phyloP scores from a whole-genome alignment of 1,140 invertebrate species.

The Ips typographus region DNA sequence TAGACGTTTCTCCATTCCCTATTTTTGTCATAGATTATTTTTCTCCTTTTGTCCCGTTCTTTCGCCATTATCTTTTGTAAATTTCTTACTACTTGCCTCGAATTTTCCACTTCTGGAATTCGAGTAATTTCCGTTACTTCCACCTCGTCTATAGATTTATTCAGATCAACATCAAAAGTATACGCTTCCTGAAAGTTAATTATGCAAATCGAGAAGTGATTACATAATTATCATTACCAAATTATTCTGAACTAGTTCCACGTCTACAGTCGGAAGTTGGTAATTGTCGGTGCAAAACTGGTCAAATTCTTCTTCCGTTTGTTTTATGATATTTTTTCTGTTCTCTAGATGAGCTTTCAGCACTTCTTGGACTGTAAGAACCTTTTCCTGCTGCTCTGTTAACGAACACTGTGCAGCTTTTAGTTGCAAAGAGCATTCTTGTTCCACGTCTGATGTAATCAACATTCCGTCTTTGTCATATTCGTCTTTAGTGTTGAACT shows the following conservation, averaged over 20 bases:
- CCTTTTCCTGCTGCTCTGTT: slow-evolving; percentile 42
- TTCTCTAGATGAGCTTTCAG: slow-evolving; percentile 38
- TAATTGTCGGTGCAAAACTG: slow-evolving; percentile 41
- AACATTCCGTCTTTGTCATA: slow-evolving; percentile 24
- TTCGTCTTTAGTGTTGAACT: slow-evolving; percentile 25
- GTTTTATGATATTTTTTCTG: slow-evolving; percentile 30
- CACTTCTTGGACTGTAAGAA: slow-evolving; percentile 40
- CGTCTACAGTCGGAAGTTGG: slow-evolving; percentile 25
- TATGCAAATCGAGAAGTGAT: background rate
- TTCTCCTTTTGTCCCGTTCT: slow-evolving; percentile 8
- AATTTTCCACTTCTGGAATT: slow-evolving; percentile 5
- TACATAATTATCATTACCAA: slow-evolving; percentile 4
- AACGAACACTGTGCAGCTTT: slow-evolving; percentile 20
- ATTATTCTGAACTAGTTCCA: slow-evolving; percentile 14
- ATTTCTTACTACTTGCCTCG: slow-evolving; percentile 8
- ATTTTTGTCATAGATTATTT: slow-evolving; percentile 6
- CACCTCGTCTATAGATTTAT: slow-evolving; percentile 2
- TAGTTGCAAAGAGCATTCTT: slow-evolving; percentile 31
- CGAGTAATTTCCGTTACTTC: background rate
- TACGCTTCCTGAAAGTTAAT: background rate
- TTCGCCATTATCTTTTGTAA: slow-evolving; percentile 20
- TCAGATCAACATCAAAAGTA: background rate
- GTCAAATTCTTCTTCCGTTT: slow-evolving; percentile 38
- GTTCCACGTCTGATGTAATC: slow-evolving; percentile 25
- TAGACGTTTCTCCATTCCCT: slow-evolving; percentile 17